Evolutionary conservation across 1,140 invertebrate species (phyloP), one percentile per base, ranked within the genome.

Genomic region (Thrips palmi): DNA sequence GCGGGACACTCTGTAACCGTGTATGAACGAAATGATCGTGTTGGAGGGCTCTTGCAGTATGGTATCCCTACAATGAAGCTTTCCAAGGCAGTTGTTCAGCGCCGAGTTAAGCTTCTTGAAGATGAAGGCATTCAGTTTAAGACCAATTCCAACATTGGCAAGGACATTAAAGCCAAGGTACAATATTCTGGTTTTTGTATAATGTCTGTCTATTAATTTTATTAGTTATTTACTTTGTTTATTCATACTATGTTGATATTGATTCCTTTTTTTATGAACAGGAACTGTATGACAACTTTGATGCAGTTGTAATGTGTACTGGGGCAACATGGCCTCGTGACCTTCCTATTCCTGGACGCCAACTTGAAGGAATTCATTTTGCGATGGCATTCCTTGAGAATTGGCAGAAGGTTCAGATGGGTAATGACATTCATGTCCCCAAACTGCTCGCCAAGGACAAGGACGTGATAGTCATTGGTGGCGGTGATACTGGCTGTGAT

Each of bases 401-500:
- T 18, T 96, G 89, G 82, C 94, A 99, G 60, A 92, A 94, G 62
- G 82, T 85, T 47, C 89, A 97, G 58, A 72, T 83, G 57, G 84
- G 84, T 4, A 67, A 71, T 47, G 52, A 58, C 34, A 49, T 65
- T 11, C 58, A 67, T 28, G 46, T 64, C 48, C 52, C 70, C 29
- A 57, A 59, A 22, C 66, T 86, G 22, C 68, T 74, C 27, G 93
- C 94, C 12, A 83, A 89, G 53, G 85, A 83, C 49, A 97, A 96
- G 57, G 67, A 94, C 59, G 91, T 99, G 3, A 76, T 99, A 43
- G 76, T 99, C 39, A 92, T 99, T 49, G 94, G 94, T 15, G 94
- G 94, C 10, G 94, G 94, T 19, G 94, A 99, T 56, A 99, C 94
- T n/a, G 94, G 94, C 0, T 93, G 87, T 60, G 94, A 99, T 68